Evolutionary conservation across 2,888 invertebrate species (phyloP).

Genomic region (Lymantria dispar): DNA sequence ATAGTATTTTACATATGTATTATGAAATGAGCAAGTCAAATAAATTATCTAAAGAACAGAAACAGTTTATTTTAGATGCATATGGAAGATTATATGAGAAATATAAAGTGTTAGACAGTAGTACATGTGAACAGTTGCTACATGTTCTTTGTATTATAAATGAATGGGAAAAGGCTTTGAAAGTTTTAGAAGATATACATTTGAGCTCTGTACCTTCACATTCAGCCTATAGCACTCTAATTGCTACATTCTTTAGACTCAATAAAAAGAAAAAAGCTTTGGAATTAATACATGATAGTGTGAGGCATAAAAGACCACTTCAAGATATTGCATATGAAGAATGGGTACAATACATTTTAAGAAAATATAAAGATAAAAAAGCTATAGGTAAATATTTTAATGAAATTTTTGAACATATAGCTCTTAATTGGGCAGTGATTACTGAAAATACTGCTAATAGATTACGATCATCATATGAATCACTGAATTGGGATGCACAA

Average conservation of each 20-base stretch:
- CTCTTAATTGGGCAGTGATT: slow-evolving; percentile 63
- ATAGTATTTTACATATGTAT: slow-evolving; percentile 82
- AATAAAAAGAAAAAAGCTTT: slow-evolving; percentile 83
- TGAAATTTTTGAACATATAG: slow-evolving; percentile 82
- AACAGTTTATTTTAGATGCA: slow-evolving; percentile 77
- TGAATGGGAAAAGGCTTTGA: slow-evolving; percentile 84
- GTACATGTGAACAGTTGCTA: slow-evolving; percentile 83
- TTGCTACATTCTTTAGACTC: slow-evolving; percentile 82
- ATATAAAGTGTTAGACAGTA: slow-evolving; percentile 82
- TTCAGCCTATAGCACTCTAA: slow-evolving; percentile 75
- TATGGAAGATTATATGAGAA: slow-evolving; percentile 72
- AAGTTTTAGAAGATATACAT: slow-evolving; percentile 83
- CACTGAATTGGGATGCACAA: slow-evolving; percentile 55
- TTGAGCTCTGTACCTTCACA: slow-evolving; percentile 68
- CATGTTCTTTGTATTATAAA: slow-evolving; percentile 84
- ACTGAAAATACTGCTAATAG: slow-evolving; percentile 47
- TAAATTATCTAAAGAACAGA: slow-evolving; percentile 65
- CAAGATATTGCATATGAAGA: slow-evolving; percentile 71
- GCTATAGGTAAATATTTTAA: slow-evolving; percentile 69
- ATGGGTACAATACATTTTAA: slow-evolving; percentile 77
- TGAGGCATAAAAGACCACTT: slow-evolving; percentile 64
- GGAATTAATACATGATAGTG: slow-evolving; percentile 81
- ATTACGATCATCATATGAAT: slow-evolving; percentile 48
- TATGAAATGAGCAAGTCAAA: slow-evolving; percentile 51
- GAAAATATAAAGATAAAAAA: slow-evolving; percentile 56